phyloP scores from a whole-genome alignment of 2,113 vertebrate species.

The Boulengeromyrus knoepffleri region DNA sequence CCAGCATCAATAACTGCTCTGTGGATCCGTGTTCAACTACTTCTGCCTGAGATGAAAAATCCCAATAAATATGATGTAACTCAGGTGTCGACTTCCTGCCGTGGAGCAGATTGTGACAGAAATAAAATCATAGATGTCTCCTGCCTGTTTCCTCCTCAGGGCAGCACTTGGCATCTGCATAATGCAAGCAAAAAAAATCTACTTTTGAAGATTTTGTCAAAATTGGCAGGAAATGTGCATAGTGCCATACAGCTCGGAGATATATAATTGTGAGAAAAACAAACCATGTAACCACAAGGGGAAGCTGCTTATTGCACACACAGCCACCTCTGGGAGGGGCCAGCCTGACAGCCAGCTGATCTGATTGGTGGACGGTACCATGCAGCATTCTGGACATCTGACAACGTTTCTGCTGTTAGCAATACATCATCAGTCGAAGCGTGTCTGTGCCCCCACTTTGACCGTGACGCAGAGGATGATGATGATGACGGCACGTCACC shows the following conservation, averaged over 20 bases:
- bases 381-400: background rate
- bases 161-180: background rate
- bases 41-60: background rate
- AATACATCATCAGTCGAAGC: background rate
- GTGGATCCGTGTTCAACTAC: background rate
- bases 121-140: background rate
- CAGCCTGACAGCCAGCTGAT: background rate
- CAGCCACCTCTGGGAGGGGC: background rate
- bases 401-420: background rate
- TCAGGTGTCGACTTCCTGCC: background rate
- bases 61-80: background rate
- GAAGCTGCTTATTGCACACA: background rate
- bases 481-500: background rate
- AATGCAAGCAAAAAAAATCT: background rate
- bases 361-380: background rate
- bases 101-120: background rate
- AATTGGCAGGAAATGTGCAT: background rate
- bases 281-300: background rate
- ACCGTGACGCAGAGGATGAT: background rate
- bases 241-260: background rate
- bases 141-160: background rate
- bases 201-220: background rate
- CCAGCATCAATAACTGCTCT: background rate
- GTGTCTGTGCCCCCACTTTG: background rate
- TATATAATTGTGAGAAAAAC: background rate